Percentiles rank a stretch among this genome's conserved stretches.
These are phyloP conservation scores for Botia kubotai DNA, from an alignment of 2,797 vertebrate species.

Conservation along the genomic window DNA sequence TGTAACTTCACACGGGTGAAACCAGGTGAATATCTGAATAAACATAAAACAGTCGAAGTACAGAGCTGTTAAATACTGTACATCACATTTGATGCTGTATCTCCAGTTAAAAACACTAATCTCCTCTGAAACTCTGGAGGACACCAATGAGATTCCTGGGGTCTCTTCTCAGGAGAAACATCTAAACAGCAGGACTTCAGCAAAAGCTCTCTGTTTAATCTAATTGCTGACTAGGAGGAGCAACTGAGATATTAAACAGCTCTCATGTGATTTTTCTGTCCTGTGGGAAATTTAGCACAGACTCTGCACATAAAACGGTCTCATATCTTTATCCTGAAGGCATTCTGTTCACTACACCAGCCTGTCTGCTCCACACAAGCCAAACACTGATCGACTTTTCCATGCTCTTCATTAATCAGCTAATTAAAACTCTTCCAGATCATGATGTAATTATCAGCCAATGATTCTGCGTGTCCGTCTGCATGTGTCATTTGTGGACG, in stretches of 20 bases:
- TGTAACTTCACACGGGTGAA: background rate
- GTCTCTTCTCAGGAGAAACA: background rate
- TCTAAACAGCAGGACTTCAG: background rate
- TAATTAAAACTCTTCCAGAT: slow-evolving; percentile 72
- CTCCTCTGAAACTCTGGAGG: too few relatives aligned
- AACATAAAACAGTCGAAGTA: too few relatives aligned
- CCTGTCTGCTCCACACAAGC: slow-evolving; percentile 29
- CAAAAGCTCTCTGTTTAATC: background rate
- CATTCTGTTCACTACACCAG: background rate
- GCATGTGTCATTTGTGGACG: background rate
- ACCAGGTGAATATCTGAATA: background rate
- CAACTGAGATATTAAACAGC: background rate
- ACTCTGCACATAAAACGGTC: background rate
- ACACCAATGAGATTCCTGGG: too few relatives aligned
- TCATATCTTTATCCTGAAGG: background rate
- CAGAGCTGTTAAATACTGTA: background rate
- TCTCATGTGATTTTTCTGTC: background rate
- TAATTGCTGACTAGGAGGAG: background rate
- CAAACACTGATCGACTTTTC: slow-evolving; percentile 58
- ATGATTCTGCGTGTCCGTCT: slow-evolving; percentile 51
- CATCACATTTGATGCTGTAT: too few relatives aligned
- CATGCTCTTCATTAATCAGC: slow-evolving; percentile 57
- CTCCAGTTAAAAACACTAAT: too few relatives aligned
- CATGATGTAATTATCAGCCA: slow-evolving; percentile 70
- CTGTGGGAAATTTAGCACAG: background rate